Percentiles rank a stretch among this genome's conserved stretches.
phyloP scores from a whole-genome alignment of 2,888 invertebrate genomes.

The Philereme transversata region DNA sequence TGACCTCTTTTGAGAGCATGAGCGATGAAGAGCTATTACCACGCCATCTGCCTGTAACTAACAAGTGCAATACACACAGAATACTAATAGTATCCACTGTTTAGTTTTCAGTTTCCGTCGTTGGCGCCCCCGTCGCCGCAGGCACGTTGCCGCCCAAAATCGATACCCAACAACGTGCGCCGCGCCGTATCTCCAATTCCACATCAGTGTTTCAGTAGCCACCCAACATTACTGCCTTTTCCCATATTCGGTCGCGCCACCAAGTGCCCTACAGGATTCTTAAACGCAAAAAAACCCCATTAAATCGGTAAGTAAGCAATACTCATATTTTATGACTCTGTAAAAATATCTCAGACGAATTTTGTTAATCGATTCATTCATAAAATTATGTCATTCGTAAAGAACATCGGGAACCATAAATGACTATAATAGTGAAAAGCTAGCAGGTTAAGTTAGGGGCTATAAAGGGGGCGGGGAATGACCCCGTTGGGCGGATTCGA shows the following conservation, averaged over 20 bases:
- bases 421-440: slow-evolving; percentile 40
- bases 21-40: slow-evolving; percentile 11
- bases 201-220: slow-evolving; percentile 72
- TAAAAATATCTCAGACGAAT: not conserved
- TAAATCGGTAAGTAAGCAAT: slow-evolving; percentile 60
- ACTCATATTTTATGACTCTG: not conserved
- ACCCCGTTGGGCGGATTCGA: slow-evolving; percentile 51
- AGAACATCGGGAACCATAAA: slow-evolving; percentile 10
- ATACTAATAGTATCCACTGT: slow-evolving; percentile 18
- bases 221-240: slow-evolving; percentile 65
- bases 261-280: slow-evolving; percentile 63
- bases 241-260: slow-evolving; percentile 62
- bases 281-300: slow-evolving; percentile 51
- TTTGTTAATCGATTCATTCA: slow-evolving; percentile 14
- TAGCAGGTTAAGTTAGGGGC: slow-evolving; percentile 53
- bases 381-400: slow-evolving; percentile 7
- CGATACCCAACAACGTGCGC: slow-evolving; percentile 70
- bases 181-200: slow-evolving; percentile 71
- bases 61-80: slow-evolving; percentile 25
- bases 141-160: slow-evolving; percentile 77
- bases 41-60: slow-evolving; percentile 58
- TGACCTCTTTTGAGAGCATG: no score
- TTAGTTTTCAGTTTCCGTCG: slow-evolving; percentile 38
- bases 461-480: slow-evolving; percentile 65
- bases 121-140: slow-evolving; percentile 52